A percentile compares a stretch with the other conserved stretches of the same genome.
Evolutionary conservation across 2,888 invertebrate genomes (phyloP).

Genomic region (Sinotaia quadrata): DNA sequence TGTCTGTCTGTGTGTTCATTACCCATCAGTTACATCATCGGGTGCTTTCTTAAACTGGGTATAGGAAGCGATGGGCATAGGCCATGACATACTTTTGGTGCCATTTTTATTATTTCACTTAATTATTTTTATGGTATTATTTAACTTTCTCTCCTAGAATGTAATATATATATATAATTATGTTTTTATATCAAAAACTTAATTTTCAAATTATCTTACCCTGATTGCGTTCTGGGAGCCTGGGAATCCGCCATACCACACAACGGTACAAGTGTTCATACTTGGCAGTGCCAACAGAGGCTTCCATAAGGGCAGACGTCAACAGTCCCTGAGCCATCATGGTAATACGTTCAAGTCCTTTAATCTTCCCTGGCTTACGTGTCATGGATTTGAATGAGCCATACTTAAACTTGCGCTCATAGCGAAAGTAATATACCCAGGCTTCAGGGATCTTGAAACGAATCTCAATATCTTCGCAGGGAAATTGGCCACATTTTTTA

Average conservation of each 20-base stretch:
- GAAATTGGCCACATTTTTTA: conserved; percentile 89
- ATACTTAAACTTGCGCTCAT: conserved; percentile 97
- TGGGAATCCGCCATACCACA: conserved; percentile 97
- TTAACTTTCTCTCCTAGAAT: background rate
- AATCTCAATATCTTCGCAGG: conserved; percentile 86
- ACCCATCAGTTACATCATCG: too few relatives aligned
- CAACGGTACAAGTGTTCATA: conserved; percentile 98
- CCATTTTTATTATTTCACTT: too few relatives aligned
- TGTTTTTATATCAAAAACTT: too few relatives aligned
- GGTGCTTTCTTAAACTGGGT: too few relatives aligned
- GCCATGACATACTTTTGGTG: too few relatives aligned
- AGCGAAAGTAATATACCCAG: conserved; percentile 99
- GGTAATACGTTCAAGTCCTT: conserved; percentile 72
- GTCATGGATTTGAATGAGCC: conserved; percentile 94
- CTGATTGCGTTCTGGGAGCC: conserved; percentile 98
- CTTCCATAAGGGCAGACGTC: conserved; percentile 70
- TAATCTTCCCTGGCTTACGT: conserved; percentile 76
- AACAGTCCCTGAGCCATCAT: conserved; percentile 70
- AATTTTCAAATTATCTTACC: conserved; percentile 76
- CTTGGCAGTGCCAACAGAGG: conserved; percentile 93
- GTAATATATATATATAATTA: background rate
- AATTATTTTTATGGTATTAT: background rate
- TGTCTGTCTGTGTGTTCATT: too few relatives aligned
- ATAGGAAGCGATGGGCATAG: too few relatives aligned
- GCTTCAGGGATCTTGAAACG: conserved; percentile 95